Conservation (phyloP, 1,140 invertebrate species). For the fruit fly (Drosophila melanogaster) region DNA sequence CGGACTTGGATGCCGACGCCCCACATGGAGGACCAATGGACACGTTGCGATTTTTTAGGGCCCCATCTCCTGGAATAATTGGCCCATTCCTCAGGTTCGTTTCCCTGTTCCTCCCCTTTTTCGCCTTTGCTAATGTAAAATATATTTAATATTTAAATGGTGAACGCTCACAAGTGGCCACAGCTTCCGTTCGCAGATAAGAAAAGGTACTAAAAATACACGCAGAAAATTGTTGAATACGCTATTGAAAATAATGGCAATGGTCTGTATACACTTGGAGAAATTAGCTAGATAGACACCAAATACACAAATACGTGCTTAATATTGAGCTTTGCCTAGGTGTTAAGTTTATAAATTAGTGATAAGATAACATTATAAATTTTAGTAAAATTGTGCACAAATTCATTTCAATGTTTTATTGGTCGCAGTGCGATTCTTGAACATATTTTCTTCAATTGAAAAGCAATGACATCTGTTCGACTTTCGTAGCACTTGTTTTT, state of each 20-base stretch:
- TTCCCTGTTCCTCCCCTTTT: neutral
- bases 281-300: neutral
- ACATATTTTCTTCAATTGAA: too few relatives aligned
- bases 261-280: constrained; percentile 15
- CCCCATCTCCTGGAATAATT: constrained; percentile 2
- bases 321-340: too few relatives aligned
- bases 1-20: constrained; percentile 35
- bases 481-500: neutral
- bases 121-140: neutral
- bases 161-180: constrained; percentile 17
- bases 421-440: too few relatives aligned
- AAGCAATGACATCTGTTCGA: too few relatives aligned
- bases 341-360: too few relatives aligned
- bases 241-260: constrained; percentile 5
- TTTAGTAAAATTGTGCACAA: too few relatives aligned
- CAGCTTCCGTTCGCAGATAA: constrained; percentile 49
- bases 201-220: constrained; percentile 22
- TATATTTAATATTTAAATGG: constrained; percentile 1
- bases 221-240: constrained; percentile 3
- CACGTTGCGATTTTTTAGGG: constrained; percentile 47
- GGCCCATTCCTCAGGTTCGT: neutral
- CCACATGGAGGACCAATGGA: constrained; percentile 49
- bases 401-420: too few relatives aligned
- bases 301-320: neutral
- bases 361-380: too few relatives aligned